phyloP scores from a whole-genome alignment of 2,113 vertebrate genomes.

The Uria aalge region DNA sequence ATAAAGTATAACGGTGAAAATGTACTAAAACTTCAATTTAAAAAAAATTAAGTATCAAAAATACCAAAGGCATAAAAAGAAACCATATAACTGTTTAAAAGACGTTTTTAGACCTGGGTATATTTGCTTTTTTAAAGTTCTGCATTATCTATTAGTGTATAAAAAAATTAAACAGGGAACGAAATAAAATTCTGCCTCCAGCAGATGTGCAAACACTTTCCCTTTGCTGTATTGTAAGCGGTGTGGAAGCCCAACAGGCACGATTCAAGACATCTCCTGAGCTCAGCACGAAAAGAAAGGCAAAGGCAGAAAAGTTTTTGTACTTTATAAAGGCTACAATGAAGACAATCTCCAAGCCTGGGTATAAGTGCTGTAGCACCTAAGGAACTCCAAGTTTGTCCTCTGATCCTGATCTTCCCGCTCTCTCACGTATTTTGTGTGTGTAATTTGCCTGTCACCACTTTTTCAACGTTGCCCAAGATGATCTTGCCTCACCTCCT shows the following conservation, averaged over 20 bases:
- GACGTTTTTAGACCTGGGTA: background rate
- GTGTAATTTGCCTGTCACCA: background rate
- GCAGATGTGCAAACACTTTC: background rate
- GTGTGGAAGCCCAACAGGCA: background rate
- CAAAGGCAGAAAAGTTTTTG: background rate
- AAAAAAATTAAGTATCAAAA: background rate
- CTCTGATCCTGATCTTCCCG: background rate
- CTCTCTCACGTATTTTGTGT: background rate
- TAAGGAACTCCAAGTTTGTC: background rate
- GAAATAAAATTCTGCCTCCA: background rate
- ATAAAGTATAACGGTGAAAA: background rate
- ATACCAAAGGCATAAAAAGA: background rate
- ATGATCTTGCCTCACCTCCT: background rate
- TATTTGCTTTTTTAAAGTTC: background rate
- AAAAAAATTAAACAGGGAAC: background rate
- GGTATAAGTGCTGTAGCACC: background rate
- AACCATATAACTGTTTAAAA: background rate
- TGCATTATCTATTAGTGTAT: background rate
- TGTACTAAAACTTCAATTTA: background rate
- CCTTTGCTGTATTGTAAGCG: background rate
- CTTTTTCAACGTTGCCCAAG: background rate
- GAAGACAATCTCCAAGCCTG: background rate
- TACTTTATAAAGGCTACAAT: background rate
- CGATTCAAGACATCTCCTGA: background rate
- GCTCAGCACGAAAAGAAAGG: background rate